Conservation (phyloP, 2,888 invertebrate species). For the Tillus elongatus region DNA sequence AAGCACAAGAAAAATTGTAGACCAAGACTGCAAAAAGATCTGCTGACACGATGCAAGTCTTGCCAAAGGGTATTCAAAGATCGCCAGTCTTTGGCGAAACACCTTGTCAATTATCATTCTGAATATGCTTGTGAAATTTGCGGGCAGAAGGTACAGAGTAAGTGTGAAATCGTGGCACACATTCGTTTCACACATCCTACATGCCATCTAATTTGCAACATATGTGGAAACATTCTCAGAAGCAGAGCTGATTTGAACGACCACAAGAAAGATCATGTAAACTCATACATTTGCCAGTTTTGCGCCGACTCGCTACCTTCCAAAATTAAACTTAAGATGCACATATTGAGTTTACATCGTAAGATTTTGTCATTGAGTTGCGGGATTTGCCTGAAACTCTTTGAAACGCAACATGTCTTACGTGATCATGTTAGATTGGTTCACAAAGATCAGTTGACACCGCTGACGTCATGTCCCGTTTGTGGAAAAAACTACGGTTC, state of each 20-base stretch:
- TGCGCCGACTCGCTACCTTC: slow-evolving; percentile 50
- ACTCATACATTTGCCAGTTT: slow-evolving; percentile 48
- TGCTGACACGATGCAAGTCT: slow-evolving; percentile 48
- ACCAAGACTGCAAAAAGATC: slow-evolving; percentile 43
- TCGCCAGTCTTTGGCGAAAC: slow-evolving; percentile 46
- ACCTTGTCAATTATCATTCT: slow-evolving; percentile 47
- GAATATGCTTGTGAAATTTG: slow-evolving; percentile 48
- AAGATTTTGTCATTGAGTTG: slow-evolving; percentile 49
- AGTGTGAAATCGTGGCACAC: slow-evolving; percentile 50
- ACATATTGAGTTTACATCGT: slow-evolving; percentile 47
- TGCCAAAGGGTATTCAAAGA: slow-evolving; percentile 51
- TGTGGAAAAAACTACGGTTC: slow-evolving; percentile 53
- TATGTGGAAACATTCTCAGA: slow-evolving; percentile 48
- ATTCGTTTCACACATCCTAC: slow-evolving; percentile 48
- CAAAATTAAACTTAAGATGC: slow-evolving; percentile 51
- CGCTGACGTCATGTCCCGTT: slow-evolving; percentile 48
- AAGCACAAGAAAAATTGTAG: slow-evolving; percentile 52
- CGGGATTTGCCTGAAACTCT: slow-evolving; percentile 48
- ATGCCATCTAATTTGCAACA: slow-evolving; percentile 46
- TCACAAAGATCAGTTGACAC: slow-evolving; percentile 43
- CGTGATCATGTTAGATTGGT: slow-evolving; percentile 47
- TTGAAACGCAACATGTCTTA: slow-evolving; percentile 48
- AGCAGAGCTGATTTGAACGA: slow-evolving; percentile 44
- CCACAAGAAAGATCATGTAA: slow-evolving; percentile 47
- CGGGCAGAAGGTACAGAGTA: slow-evolving; percentile 46